Evolutionary conservation across 2,888 invertebrate species (phyloP), one percentile per base, ranked within the genome.

Genomic region (Agrilus mali): DNA sequence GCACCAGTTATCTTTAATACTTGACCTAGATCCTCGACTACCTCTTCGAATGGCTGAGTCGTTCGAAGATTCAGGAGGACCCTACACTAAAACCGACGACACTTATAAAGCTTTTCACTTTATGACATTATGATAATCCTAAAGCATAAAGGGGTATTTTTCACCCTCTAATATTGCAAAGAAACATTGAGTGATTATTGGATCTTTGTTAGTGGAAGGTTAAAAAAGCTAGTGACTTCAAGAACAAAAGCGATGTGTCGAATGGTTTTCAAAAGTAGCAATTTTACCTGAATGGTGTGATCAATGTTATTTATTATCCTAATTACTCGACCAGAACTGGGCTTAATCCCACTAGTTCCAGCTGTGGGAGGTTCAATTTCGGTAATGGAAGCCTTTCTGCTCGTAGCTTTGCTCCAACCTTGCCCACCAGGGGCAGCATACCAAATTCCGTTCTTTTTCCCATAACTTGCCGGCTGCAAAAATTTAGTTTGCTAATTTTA

Each of bases 251-350:
- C 7, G 20, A 5, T 27, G 8, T 27, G 8, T 27, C 8, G 27
- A 4, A 20, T 20, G 17, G 10, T 27, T 27, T 27, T 27, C 27
- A 10, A 2, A 27, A 27, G 10, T 27, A 12, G 13, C 40, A 15
- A 27, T 43, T 50, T 66, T 65, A 87, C 88, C 79, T 89, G 88
- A 56, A 89, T 85, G 33, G 88, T 84, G 64, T 92, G 89, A 67
- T 92, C 86, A 74, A 86, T 81, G 65, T 92, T 92, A 68, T 94
- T 94, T 61, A 94, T 87, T 61, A 95, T 89, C 54, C 93, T 77
- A 63, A 95, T 90, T 55, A 92, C 86, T 54, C 88, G 74, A 39
- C 89, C 86, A 47, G 87, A 86, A 55, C 82, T 78, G 10, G 86
- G 84, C 58, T 87, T 86, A 61, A 79, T 74, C 70, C 75, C 41